Base-by-base conservation (phyloP, 2,888 invertebrate genomes). In the Drosophila rubida region DNA sequence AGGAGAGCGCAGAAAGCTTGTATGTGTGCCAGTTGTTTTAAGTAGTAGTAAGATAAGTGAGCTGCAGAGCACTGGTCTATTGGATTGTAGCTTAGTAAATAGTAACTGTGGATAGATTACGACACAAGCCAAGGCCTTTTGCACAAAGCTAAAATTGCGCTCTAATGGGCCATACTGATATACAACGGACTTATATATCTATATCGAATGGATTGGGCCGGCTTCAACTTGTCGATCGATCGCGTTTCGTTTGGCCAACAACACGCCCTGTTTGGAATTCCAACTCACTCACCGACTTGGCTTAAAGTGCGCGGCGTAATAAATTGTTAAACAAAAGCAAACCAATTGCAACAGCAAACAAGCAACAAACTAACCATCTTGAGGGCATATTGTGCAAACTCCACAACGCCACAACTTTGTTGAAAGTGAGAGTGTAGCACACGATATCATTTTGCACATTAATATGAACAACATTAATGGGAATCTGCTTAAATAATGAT, bases 261-360 rank as follows among this genome's bases (percentile, higher is more conserved):
- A 49, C 75, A 88, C 85, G 89, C 89, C 89, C 82, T 75, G 83
- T 62, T 82, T 77, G 70, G 53, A 78, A 80, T 82, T 78, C 63
- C 69, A 69, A 72, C 44, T 25, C 9, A 13, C 54, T 57, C 9
- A 58, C 53, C 58, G 58, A 49, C 62, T 61, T 61, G 63, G 49
- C 62, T 61, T 22, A 46, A 58, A 64, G 23, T 14, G 23, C 58
- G 48, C 30, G 32, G n/a, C 69, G 68, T 67, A 74, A 48, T 72
- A 75, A 53, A 69, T 63, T 78, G 51, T 59, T 60, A 35, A 39
- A 54, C 55, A 37, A 73, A 53, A 32, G 35, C 41, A 53, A 49
- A 8, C n/a, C n/a, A 32, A 32, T 32, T 32, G 32, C 22, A 42
- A 42, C 16, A 42, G 3, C 19, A 19, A 27, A 50, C 13, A 51